Conservation (phyloP, 2,113 vertebrate species). For the Neofelis nebulosa region DNA sequence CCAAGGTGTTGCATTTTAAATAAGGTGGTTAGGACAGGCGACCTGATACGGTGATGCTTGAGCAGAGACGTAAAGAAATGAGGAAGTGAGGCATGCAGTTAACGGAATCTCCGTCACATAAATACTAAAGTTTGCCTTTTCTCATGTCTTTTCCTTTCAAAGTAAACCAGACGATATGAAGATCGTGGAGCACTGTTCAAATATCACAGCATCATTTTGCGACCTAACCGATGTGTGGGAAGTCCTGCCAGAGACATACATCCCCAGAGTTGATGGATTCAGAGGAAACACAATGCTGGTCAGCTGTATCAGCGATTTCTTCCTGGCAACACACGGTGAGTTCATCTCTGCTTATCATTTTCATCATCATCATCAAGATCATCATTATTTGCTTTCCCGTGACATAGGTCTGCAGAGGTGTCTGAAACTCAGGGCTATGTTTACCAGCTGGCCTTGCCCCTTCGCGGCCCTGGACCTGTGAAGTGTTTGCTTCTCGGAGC, state of each 20-base stretch:
- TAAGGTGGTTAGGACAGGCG: accelerated
- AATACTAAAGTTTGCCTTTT: not conserved
- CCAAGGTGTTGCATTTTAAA: not conserved
- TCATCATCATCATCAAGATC: not conserved
- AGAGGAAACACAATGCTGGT: not conserved
- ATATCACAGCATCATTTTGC: constrained; percentile 71
- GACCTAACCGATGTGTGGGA: constrained; percentile 78
- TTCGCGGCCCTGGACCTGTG: too few relatives aligned
- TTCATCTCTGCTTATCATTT: not conserved
- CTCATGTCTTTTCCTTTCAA: not conserved
- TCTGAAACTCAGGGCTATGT: not conserved
- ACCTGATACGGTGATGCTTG: accelerated
- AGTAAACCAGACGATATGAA: accelerated
- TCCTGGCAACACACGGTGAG: constrained; percentile 41
- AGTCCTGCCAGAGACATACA: accelerated
- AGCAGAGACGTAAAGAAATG: not conserved
- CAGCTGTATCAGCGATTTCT: accelerated
- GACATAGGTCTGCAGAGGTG: not conserved
- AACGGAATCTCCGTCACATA: accelerated
- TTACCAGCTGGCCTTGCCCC: not conserved
- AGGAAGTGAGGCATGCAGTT: not conserved
- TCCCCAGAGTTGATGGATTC: not conserved
- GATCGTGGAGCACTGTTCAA: constrained; percentile 67
- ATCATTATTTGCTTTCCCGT: not conserved
- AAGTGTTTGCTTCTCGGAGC: not conserved